These are phyloP conservation scores for Eumacrocentrus americanus DNA, from an alignment of 2,888 invertebrate genomes.

Conservation along the genomic window DNA sequence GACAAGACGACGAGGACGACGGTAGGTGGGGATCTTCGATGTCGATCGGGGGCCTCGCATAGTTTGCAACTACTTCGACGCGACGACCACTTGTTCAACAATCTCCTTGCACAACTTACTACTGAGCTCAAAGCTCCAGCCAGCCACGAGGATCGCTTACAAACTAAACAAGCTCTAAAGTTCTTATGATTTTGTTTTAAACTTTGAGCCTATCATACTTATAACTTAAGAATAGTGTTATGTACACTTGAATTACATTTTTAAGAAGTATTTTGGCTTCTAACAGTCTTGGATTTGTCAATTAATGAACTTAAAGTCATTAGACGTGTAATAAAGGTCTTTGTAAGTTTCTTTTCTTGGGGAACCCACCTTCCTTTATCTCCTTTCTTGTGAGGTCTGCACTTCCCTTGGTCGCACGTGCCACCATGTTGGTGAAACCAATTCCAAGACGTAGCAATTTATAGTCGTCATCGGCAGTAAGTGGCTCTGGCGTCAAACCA, in stretches of 20 bases:
- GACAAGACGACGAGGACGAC: neutral
- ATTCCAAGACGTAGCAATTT: slow-evolving; percentile 92
- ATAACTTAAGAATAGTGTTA: no score
- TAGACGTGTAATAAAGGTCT: no score
- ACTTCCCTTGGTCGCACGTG: slow-evolving; percentile 93
- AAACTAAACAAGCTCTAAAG: neutral
- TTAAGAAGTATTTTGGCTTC: no score
- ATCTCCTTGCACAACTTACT: neutral
- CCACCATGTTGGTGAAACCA: slow-evolving; percentile 98
- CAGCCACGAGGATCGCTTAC: neutral
- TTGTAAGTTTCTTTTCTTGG: no score
- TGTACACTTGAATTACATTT: no score
- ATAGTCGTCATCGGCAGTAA: slow-evolving; percentile 96
- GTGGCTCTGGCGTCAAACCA: slow-evolving; percentile 91
- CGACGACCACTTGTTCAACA: neutral
- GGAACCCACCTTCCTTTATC: slow-evolving; percentile 83
- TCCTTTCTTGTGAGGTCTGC: slow-evolving; percentile 93
- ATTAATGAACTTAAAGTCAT: no score
- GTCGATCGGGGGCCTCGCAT: neutral
- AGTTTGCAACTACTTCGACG: slow-evolving; percentile 4
- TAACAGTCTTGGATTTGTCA: no score
- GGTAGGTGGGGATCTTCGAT: no score
- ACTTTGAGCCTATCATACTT: no score
- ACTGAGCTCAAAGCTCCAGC: neutral
- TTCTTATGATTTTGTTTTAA: no score